Conservation (phyloP, 2,113 vertebrate genomes). For the Baryphthengus martii region DNA sequence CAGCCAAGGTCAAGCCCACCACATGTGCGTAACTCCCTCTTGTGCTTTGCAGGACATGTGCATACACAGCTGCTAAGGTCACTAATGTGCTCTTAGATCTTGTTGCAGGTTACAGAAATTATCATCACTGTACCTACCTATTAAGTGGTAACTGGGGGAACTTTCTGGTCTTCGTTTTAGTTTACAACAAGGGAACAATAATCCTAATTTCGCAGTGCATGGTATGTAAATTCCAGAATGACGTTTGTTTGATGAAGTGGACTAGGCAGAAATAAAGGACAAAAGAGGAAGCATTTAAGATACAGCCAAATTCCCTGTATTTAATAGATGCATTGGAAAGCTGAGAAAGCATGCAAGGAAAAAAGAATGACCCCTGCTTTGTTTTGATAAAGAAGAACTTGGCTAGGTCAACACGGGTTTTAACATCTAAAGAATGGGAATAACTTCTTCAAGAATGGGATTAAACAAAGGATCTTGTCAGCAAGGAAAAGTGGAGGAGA, state of each 20-base stretch:
- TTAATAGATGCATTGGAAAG: not conserved
- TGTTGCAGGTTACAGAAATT: not conserved
- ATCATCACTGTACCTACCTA: not conserved
- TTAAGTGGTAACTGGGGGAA: not conserved
- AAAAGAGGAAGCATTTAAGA: not conserved
- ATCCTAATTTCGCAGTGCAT: not conserved
- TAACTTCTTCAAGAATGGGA: not conserved
- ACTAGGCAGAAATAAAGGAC: not conserved
- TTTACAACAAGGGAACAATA: not conserved
- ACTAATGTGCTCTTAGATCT: not conserved
- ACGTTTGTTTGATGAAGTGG: not conserved
- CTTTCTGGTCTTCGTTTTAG: not conserved
- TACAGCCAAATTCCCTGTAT: not conserved
- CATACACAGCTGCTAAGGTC: not conserved
- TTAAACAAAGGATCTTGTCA: not conserved
- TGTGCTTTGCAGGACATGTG: not conserved
- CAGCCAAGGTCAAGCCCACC: no score
- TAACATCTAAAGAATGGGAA: not conserved
- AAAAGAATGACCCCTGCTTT: not conserved
- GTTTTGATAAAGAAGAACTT: not conserved
- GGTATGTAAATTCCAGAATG: not conserved
- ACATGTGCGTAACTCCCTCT: not conserved
- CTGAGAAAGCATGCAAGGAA: not conserved
- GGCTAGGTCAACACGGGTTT: not conserved
- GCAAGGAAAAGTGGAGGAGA: not conserved